A percentile compares a stretch with the other conserved stretches of the same genome.
Conservation (phyloP, 2,113 vertebrate species). For the Myotis yumanensis region DNA sequence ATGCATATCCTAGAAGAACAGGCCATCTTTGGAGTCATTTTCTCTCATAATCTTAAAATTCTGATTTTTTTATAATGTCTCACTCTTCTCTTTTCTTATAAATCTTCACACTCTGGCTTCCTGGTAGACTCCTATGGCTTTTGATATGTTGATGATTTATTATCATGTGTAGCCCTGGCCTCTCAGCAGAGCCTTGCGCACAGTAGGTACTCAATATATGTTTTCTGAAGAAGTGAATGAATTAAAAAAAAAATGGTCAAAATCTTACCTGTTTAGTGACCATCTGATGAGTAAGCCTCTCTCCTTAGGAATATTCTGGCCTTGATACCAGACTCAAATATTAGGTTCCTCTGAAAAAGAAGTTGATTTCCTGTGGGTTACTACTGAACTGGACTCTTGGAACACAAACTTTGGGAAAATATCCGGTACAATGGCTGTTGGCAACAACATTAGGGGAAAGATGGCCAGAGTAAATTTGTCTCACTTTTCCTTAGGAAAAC, state of each 20-base stretch:
- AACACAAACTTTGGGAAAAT: not conserved
- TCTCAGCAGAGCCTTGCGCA: not conserved
- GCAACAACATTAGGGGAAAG: not conserved
- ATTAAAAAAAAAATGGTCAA: not conserved
- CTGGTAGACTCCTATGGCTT: not conserved
- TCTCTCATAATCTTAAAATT: constrained; percentile 25
- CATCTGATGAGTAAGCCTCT: not conserved
- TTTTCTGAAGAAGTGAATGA: not conserved
- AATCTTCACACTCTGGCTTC: not conserved
- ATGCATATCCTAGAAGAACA: not conserved
- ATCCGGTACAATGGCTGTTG: not conserved
- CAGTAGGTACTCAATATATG: not conserved
- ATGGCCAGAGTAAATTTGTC: not conserved
- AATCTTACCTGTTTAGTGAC: not conserved
- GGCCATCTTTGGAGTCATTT: not conserved
- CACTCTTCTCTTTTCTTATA: not conserved
- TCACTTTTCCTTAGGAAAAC: not conserved
- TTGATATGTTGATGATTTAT: not conserved
- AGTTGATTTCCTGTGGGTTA: not conserved
- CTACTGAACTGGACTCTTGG: not conserved
- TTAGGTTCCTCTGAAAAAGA: not conserved
- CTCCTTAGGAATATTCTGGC: not conserved
- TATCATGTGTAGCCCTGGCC: not conserved
- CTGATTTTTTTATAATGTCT: constrained; percentile 15
- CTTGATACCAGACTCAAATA: not conserved